phyloP scores from a whole-genome alignment of 92 coral and sea anemone genomes.

The Umimayanthus kanabou region DNA sequence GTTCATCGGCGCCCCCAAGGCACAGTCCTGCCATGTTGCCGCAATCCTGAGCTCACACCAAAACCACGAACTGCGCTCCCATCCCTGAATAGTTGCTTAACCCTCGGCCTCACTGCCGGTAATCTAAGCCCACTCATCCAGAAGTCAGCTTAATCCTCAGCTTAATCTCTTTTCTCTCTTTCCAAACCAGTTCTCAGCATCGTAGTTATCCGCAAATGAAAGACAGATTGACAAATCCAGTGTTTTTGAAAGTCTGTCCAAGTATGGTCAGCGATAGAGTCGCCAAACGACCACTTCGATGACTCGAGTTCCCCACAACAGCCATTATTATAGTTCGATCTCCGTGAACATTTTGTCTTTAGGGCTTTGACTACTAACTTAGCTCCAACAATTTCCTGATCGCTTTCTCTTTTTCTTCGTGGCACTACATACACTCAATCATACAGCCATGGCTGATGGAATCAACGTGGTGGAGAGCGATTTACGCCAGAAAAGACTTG shows the following conservation, averaged over 20 bases:
- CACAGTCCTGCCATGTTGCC: too few species aligned
- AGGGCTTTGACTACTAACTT: background rate
- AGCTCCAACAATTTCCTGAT: background rate
- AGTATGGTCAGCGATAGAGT: too few species aligned
- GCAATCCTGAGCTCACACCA: background rate
- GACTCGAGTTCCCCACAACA: background rate
- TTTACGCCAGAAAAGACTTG: too few species aligned
- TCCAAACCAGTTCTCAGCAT: background rate
- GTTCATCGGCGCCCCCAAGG: too few species aligned
- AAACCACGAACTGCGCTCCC: background rate
- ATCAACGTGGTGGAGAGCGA: too few species aligned
- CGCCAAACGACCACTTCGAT: background rate
- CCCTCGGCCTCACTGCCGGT: background rate
- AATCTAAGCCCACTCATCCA: conserved; percentile 11
- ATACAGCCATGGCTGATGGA: too few species aligned
- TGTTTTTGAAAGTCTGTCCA: background rate
- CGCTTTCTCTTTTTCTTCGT: too few species aligned
- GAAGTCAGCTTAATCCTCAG: background rate
- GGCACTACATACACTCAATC: too few species aligned
- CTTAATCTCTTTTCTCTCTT: background rate
- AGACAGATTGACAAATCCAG: background rate
- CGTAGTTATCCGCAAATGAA: background rate
- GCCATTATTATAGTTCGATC: background rate
- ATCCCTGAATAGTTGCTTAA: too few species aligned
- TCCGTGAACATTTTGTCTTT: background rate